Base-by-base conservation (phyloP, 2,797 vertebrate genomes). In the Pipistrellus pygmaeus region DNA sequence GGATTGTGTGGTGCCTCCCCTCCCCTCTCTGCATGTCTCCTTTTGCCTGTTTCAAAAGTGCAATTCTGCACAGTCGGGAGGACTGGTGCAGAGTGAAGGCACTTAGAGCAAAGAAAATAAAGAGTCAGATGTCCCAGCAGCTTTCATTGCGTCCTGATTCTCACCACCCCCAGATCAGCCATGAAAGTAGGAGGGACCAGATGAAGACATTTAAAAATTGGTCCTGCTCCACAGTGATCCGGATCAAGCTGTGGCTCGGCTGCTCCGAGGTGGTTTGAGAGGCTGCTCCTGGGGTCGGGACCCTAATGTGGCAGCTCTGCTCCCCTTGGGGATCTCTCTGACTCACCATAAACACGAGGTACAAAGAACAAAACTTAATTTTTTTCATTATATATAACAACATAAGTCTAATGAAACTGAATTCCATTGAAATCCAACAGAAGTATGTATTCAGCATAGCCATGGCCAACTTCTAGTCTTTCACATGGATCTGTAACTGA, bases 151-250 rank as follows among this genome's bases (percentile, higher is more conserved):
- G 71, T 94, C 96, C 96, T 87, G 83, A 93, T 97, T 97, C 95
- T 96, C 97, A 97, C 97, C 97, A 97, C 97, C 97, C 97, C 97
- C 97, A 97, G 96, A 97, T 90, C 96, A 97, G 87, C 97, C 96
- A 96, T 87, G 92, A 92, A 97, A 97, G 97, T 96, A 91, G 97
- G 97, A 97, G 97, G 96, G 97, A 97, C 97, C 97, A 97, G 97
- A 97, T 97, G 97, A 97, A 97, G 97, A 97, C 97, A 97, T 97
- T 97, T 97, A 97, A 94, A 97, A 97, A 87, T 96, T 97, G 97
- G 93, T 96, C 93, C 96, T 89, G 93, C 96, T 97, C 97, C 97
- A 97, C 90, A 3, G 83, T 66, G 95, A 95, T 96, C 94, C 3
- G 18, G 96, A 77, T 91, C 87, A 76, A 93, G 87, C 94, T 90